phyloP scores from a whole-genome alignment of 2,888 invertebrate species.

The Lasioglossum oenotherae region DNA sequence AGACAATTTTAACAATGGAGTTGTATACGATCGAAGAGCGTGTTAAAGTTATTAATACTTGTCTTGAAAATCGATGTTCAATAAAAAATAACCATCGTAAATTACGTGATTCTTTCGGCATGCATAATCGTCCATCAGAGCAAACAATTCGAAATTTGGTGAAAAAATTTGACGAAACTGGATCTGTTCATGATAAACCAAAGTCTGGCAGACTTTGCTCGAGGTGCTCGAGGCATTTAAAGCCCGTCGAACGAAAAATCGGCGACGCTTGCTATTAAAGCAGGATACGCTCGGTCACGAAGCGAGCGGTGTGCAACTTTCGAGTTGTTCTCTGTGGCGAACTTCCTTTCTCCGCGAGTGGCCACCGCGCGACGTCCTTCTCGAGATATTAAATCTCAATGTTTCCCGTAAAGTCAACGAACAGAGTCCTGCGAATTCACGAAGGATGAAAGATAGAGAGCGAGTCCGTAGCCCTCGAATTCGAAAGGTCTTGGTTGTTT shows the following conservation, averaged over 20 bases:
- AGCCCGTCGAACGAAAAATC: constrained; percentile 8
- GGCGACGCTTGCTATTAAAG: neutral
- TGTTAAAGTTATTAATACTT: too few relatives aligned
- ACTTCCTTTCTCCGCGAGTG: constrained; percentile 65
- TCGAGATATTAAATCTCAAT: constrained; percentile 58
- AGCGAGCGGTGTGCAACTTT: constrained; percentile 58
- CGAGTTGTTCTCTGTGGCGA: constrained; percentile 64
- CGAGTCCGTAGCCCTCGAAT: constrained; percentile 32
- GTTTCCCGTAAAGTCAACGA: constrained; percentile 48
- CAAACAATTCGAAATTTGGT: too few relatives aligned
- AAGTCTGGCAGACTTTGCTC: too few relatives aligned
- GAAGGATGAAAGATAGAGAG: neutral
- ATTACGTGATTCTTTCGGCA: too few relatives aligned
- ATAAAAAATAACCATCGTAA: too few relatives aligned
- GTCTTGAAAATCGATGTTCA: too few relatives aligned
- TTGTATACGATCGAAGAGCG: too few relatives aligned
- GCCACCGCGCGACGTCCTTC: constrained; percentile 51
- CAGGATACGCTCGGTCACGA: constrained; percentile 46
- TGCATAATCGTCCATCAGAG: too few relatives aligned
- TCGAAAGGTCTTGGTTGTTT: constrained; percentile 48
- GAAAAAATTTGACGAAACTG: too few relatives aligned
- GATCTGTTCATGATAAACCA: too few relatives aligned
- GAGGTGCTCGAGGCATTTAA: too few relatives aligned
- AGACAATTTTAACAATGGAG: too few relatives aligned
- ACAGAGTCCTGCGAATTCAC: constrained; percentile 6